A percentile compares a stretch with the other conserved stretches of the same genome.
Evolutionary conservation across 2,888 invertebrate species (phyloP).

Genomic region (Camponotus fellah): DNA sequence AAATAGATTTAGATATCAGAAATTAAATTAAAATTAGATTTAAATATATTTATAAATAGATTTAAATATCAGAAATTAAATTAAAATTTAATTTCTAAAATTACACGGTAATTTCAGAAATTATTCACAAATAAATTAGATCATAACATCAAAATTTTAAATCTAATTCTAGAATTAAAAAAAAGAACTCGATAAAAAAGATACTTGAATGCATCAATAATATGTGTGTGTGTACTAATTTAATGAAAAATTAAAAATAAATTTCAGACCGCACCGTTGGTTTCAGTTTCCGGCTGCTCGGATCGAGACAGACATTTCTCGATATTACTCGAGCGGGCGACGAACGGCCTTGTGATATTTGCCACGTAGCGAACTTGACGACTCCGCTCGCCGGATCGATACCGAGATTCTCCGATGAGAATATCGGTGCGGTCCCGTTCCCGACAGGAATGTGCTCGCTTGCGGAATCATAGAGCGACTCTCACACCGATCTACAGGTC

Average conservation of each 20-base stretch:
- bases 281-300: not conserved
- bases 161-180: not conserved
- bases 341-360: slow-evolving; percentile 81
- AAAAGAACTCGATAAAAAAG: not conserved
- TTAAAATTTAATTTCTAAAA: not conserved
- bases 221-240: not conserved
- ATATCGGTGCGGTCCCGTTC: slow-evolving; percentile 39
- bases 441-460: not conserved
- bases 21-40: not conserved
- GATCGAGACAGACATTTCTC: not conserved
- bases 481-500: slow-evolving; percentile 35
- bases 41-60: too few relatives aligned
- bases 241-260: not conserved
- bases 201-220: not conserved
- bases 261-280: not conserved
- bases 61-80: not conserved
- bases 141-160: not conserved
- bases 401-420: slow-evolving; percentile 35
- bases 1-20: not conserved
- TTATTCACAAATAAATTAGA: not conserved
- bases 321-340: slow-evolving; percentile 56
- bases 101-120: not conserved
- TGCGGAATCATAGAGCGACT: slow-evolving; percentile 32
- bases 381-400: slow-evolving; percentile 34
- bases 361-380: slow-evolving; percentile 55